Conservation (phyloP, 2,113 vertebrate genomes). For the Uria aalge region DNA sequence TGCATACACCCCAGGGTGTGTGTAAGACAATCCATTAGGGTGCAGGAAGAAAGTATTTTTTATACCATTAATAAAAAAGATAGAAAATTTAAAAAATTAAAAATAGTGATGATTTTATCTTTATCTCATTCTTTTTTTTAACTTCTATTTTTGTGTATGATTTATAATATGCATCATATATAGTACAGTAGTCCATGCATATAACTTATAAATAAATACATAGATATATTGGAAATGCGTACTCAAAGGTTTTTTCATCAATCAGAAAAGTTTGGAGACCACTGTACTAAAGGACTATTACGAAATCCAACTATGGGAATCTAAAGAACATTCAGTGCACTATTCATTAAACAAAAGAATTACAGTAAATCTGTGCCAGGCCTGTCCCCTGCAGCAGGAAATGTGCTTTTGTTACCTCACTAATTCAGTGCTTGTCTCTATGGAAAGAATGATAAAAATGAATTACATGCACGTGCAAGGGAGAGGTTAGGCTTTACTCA, state of each 20-base stretch:
- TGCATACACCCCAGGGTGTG: rapidly evolving
- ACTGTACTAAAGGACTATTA: not conserved
- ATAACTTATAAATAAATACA: not conserved
- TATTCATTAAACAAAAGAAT: not conserved
- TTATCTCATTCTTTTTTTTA: not conserved
- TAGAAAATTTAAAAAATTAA: not conserved
- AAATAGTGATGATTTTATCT: not conserved
- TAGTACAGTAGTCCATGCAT: no score
- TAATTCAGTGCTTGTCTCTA: not conserved
- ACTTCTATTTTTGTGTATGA: not conserved
- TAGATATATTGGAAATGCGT: rapidly evolving
- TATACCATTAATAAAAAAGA: not conserved
- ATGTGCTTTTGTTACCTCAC: not conserved
- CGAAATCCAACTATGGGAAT: not conserved
- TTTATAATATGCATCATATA: not conserved
- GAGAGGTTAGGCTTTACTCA: not conserved
- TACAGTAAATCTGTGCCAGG: not conserved
- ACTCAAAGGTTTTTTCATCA: not conserved
- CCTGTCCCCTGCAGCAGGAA: not conserved
- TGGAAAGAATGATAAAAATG: not conserved
- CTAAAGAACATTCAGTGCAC: not conserved
- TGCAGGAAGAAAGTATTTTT: not conserved
- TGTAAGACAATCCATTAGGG: not conserved
- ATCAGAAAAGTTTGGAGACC: not conserved
- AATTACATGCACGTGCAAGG: not conserved